Conservation (phyloP, 1,140 invertebrate genomes). For the Drosophila auraria region DNA sequence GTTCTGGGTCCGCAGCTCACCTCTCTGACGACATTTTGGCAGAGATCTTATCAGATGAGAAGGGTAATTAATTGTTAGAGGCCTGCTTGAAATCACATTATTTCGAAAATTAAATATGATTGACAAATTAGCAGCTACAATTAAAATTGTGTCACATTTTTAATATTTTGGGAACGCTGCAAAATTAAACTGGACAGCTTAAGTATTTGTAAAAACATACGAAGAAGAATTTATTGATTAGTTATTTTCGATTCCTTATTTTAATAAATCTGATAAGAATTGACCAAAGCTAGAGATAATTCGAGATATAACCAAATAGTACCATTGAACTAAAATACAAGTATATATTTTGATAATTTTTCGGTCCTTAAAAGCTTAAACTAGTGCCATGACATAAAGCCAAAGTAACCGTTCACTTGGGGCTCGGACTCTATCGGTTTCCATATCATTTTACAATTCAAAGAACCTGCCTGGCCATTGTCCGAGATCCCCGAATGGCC, state of each 20-base stretch:
- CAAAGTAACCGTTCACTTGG: slow-evolving; percentile 44
- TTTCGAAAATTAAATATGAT: background rate
- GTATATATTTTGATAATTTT: background rate
- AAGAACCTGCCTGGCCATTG: slow-evolving; percentile 44
- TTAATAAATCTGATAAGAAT: background rate
- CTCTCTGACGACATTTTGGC: slow-evolving; percentile 19
- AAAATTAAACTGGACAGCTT: background rate
- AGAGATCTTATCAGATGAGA: slow-evolving; percentile 25
- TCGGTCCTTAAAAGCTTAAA: slow-evolving; percentile 9
- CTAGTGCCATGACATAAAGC: background rate
- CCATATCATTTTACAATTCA: slow-evolving; percentile 57
- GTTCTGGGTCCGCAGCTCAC: slow-evolving; percentile 24
- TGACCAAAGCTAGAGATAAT: background rate
- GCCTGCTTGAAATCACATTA: slow-evolving; percentile 8
- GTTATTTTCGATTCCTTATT: background rate
- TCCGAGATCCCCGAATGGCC: slow-evolving; percentile 55
- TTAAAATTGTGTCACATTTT: too few species aligned
- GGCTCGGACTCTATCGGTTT: slow-evolving; percentile 28
- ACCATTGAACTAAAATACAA: too few species aligned
- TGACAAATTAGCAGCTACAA: background rate
- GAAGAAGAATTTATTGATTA: too few species aligned
- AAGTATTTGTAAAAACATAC: background rate
- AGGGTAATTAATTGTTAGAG: slow-evolving; percentile 29
- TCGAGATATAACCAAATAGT: background rate
- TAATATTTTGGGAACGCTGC: too few species aligned